Conservation (phyloP, 2,113 vertebrate species). For the Hyperopisus bebe region DNA sequence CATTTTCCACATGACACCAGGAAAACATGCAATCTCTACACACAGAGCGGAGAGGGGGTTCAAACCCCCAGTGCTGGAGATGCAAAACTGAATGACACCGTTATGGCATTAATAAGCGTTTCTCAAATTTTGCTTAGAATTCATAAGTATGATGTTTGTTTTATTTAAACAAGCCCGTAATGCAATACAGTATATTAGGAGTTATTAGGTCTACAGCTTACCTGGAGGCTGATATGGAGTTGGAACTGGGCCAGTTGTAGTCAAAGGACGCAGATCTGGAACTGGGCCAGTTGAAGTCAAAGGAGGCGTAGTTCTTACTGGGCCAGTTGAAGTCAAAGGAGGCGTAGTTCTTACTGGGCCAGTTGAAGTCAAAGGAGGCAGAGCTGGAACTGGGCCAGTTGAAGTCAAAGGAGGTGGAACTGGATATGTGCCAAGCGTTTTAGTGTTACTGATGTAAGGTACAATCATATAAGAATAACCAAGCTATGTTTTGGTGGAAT, state of each 20-base stretch:
- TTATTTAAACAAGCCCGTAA: not conserved
- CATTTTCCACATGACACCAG: not conserved
- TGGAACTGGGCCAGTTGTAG: too few species aligned
- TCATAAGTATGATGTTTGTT: not conserved
- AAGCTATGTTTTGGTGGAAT: not conserved
- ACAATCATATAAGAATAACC: not conserved
- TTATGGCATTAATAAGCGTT: too few species aligned
- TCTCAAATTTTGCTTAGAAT: too few species aligned
- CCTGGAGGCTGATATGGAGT: too few species aligned
- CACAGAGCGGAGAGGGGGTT: not conserved
- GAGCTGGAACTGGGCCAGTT: too few species aligned
- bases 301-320: too few species aligned
- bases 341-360: too few species aligned
- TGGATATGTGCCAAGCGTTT: not conserved
- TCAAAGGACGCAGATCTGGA: too few species aligned
- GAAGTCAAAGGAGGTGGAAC: not conserved
- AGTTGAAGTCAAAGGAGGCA: too few species aligned
- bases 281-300: too few species aligned
- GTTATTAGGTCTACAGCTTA: not conserved
- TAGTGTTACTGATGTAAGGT: not conserved
- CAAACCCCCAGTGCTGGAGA: not conserved
- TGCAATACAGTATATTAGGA: not conserved
- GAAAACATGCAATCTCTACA: not conserved
- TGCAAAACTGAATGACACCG: not conserved
- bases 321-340: fast-evolving